Percentiles rank a stretch among this genome's conserved stretches.
Evolutionary conservation across 2,797 vertebrate species (phyloP).

Genomic region (Peromyscus attwateri): DNA sequence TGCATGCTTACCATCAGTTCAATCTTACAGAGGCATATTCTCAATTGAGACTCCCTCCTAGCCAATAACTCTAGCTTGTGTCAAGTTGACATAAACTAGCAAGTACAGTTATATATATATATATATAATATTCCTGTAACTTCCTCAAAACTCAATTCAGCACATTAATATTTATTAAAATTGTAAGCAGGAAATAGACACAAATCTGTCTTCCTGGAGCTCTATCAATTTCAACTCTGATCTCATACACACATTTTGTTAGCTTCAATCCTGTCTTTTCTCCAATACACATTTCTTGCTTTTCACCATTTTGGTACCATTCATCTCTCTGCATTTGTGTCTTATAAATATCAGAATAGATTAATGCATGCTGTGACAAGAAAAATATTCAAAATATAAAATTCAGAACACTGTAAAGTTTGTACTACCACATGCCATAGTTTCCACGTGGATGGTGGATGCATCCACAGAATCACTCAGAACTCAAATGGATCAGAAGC

Average conservation of each 20-base stretch:
- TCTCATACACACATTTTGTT: background rate
- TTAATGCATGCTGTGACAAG: background rate
- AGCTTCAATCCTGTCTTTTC: background rate
- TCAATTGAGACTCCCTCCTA: background rate
- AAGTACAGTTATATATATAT: background rate
- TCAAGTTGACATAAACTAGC: background rate
- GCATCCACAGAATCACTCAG: background rate
- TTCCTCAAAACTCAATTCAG: background rate
- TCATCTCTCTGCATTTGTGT: background rate
- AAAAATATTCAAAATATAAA: background rate
- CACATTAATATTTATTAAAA: background rate
- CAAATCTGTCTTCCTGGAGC: background rate
- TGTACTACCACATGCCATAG: too few species aligned
- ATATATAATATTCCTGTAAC: background rate
- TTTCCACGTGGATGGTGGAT: too few species aligned
- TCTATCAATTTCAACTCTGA: background rate
- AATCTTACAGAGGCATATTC: background rate
- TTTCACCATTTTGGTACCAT: background rate
- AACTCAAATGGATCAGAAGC: background rate
- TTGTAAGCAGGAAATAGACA: background rate
- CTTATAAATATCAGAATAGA: background rate
- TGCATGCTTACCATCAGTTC: background rate
- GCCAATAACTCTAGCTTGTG: background rate
- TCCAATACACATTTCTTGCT: background rate
- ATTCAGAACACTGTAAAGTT: background rate